Base-by-base conservation (phyloP, 2,797 vertebrate genomes). In the Galago senegalensis region DNA sequence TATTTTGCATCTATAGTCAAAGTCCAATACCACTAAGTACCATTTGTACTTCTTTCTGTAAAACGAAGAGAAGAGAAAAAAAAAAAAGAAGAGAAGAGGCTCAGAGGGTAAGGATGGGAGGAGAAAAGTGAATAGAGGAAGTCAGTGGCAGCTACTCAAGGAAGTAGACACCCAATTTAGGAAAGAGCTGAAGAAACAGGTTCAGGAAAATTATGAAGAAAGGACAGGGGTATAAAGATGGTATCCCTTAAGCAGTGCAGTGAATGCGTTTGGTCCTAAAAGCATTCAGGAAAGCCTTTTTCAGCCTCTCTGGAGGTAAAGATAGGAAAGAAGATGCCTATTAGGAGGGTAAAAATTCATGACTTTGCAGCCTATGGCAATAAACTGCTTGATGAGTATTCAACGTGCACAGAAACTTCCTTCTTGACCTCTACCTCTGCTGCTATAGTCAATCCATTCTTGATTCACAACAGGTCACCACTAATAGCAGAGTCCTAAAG, bases 121-220 rank as follows among this genome's bases (percentile, higher is more conserved):
- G 79, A 82, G 37, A 83, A 61, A 77, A 72, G 13, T 37, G 87
- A 80, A 81, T 46, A 61, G 46, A 93, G 75, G 86, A 95, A 95
- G 53, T 75, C 12, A 0, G 65, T 46, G 23, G 23, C 49, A 81
- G 56, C 49, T 63, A 53, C 43, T 81, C 16, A 23, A 86, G 21
- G 37, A 79, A 29, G 69, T 86, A 65, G 43, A 53, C 58, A 91
- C 76, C 40, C 14, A 46, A 37, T 43, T 88, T 84, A 91, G 65
- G 49, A 84, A 89, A 87, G 79, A 89, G 31, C 25, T 69, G 29
- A 46, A 49, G n/a, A 67, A 88, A 87, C 34, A 81, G 29, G 7
- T 79, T 89, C 92, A 80, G 49, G 46, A 27, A 92, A 95, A 63
- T 60, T 63, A 60, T 37, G 49, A 82, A 89, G 79, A 93, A 94